Conservation (phyloP, 2,113 vertebrate species). For the Ameiurus melas region DNA sequence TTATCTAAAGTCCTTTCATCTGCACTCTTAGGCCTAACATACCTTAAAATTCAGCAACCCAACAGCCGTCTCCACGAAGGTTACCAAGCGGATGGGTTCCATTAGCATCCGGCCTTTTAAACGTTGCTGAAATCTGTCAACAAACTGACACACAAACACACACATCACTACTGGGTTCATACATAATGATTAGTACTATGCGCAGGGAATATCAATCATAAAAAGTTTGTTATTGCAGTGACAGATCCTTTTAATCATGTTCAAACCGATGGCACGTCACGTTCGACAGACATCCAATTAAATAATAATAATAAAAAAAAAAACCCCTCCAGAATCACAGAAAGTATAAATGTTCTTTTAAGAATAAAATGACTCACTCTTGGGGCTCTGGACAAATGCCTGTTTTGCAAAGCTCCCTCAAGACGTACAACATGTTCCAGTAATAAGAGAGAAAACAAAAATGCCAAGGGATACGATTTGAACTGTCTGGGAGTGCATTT, state of each 20-base stretch:
- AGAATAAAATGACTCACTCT: constrained; percentile 29
- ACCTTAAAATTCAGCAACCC: constrained; percentile 99
- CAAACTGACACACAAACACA: constrained; percentile 82
- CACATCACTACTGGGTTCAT: constrained; percentile 61
- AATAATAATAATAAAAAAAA: neutral
- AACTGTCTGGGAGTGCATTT: constrained; percentile 67
- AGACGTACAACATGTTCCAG: constrained; percentile 47
- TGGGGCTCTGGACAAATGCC: constrained; percentile 33
- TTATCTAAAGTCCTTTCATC: constrained; percentile 25
- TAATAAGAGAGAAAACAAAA: constrained; percentile 48
- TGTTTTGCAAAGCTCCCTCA: constrained; percentile 44
- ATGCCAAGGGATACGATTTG: constrained; percentile 65
- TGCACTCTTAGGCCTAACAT: constrained; percentile 68
- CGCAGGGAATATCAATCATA: neutral
- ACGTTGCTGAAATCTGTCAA: constrained; percentile 88
- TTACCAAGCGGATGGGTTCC: constrained; percentile 92
- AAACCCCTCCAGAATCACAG: constrained; percentile 23
- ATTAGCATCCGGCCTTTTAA: constrained; percentile 87
- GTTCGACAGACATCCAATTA: constrained; percentile 39
- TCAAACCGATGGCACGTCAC: constrained; percentile 20
- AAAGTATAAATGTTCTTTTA: constrained; percentile 13
- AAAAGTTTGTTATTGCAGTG: constrained; percentile 21
- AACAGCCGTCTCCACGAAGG: constrained; percentile 97
- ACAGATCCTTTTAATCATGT: constrained; percentile 45
- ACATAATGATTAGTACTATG: constrained; percentile 35